Evolutionary conservation across 2,113 vertebrate genomes (phyloP), one percentile per base, ranked within the genome.

Genomic region (Ornithorhynchus anatinus): DNA sequence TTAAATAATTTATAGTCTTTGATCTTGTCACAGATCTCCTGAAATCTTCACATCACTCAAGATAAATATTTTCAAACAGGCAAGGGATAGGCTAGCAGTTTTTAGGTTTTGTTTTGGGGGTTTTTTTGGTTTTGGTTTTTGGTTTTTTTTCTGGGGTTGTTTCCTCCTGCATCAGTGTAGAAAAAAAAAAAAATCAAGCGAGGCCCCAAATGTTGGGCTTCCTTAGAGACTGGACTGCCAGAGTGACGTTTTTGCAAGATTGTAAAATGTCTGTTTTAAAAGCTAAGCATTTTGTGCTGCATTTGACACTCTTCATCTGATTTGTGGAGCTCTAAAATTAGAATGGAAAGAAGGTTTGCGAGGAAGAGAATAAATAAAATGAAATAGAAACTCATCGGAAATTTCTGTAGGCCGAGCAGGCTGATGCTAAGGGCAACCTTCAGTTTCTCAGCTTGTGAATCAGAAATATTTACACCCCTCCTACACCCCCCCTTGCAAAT

Each of bases 1-100:
- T 94, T 95, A 94, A 95, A 96, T 95, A 93, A 95, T 93, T 94
- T 89, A 92, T 90, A 86, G 88, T 84, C 92, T 95, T 95, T 91
- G 88, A 92, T 94, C 92, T 94, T 92, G 87, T 93, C 94, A 92
- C 91, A 90, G 88, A 90, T 91, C 91, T 88, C 83, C 88, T 80
- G 71, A 92, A 93, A 90, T 92, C 82, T 90, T 94, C 91, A 92
- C 89, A 93, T 94, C 93, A 91, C 88, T 92, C 89, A 84, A 84
- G 77, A 86, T 84, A 92, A 94, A 92, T 92, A 86, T 94, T 93
- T 94, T 91, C 87, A 84, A 93, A 89, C 89, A 94, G 90, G 90
- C 93, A 86, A 79, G 67, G 62, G 75, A 88, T 79, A 71, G 80
- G 79, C n/a, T n/a, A n/a, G n/a, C n/a, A n/a, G n/a, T n/a, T n/a